Percentiles rank a stretch among this genome's conserved stretches.
Conservation (phyloP, 2,888 invertebrate genomes). For the Eremobia ochroleuca region DNA sequence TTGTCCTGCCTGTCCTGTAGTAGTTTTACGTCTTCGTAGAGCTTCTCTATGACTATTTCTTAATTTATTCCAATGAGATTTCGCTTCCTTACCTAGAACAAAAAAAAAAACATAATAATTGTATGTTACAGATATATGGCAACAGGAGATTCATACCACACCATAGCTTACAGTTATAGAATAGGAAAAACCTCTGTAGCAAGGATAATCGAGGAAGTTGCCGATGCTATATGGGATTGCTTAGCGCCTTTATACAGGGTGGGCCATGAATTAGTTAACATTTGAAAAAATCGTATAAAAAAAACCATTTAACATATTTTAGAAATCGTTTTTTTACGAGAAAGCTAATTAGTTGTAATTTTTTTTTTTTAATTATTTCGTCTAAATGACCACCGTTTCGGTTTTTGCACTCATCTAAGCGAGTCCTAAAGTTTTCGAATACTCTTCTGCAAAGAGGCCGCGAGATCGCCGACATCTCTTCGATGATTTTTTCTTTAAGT, state of each 20-base stretch:
- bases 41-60: conserved; percentile 65
- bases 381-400: too few species aligned
- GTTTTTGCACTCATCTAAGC: background rate
- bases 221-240: conserved; percentile 38
- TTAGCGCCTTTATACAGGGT: conserved; percentile 15
- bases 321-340: too few species aligned
- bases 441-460: conserved; percentile 18
- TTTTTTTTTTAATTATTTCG: too few species aligned
- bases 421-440: background rate
- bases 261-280: too few species aligned
- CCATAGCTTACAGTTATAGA: conserved; percentile 32
- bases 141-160: conserved; percentile 42
- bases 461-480: background rate
- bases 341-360: too few species aligned
- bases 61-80: conserved; percentile 64
- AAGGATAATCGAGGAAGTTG: conserved; percentile 58
- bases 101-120: conserved; percentile 43
- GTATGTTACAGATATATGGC: conserved; percentile 45
- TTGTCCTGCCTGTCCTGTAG: conserved; percentile 47
- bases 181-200: conserved; percentile 40
- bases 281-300: too few species aligned
- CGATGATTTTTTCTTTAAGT: conserved; percentile 52
- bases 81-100: conserved; percentile 62
- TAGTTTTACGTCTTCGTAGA: conserved; percentile 57
- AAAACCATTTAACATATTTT: too few species aligned